Base-by-base conservation (phyloP, 2,888 invertebrate genomes). In the Euplexia lucipara region DNA sequence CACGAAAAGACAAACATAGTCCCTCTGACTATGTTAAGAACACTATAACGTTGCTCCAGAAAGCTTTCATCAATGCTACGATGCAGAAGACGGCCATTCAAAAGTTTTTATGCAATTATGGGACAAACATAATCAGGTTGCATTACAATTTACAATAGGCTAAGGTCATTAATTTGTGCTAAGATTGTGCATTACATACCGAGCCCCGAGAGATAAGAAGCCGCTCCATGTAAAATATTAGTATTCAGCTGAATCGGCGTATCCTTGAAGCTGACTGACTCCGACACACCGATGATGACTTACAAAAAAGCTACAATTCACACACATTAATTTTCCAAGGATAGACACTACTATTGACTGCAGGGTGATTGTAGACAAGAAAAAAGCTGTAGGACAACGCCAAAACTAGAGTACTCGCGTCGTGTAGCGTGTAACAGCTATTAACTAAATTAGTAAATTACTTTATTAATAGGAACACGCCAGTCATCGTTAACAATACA, bases 401-500 rank as follows among this genome's bases (percentile, higher is more conserved):
- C 16, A 37, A 37, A 37, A 32, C 14, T 35, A 52, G 1, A 53
- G 32, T 56, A 16, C 56, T 9, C 3, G 12, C 7, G 10, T 41
- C 3, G 12, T 20, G 2, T 41, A 12, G 30, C 47, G 12, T 12
- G 22, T 8, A 63, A 47, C 16, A 52, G 30, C 51, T 62, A 39
- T 62, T 51, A 51, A 41, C 51, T 35, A 41, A 62, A 67, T 51
- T 14, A 41, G 39, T 35, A 70, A 67, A 67, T 67, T n/a, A 71
- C 51, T 68, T 52, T 63, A 68, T 68, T 68, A 72, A 54, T 49
- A 35, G 42, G 66, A 56, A 56, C 49, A 71, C 48, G 51, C 35
- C 44, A 52, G 10, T 73, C 49, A 42, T 53, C 41, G 20, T 47
- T 41, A 22, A 32, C 30, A 39, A 26, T 30, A 51, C 6, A 18